A percentile compares a stretch with the other conserved stretches of the same genome.
Evolutionary conservation across 2,113 vertebrate species (phyloP).

Genomic region (Pteropus alecto): DNA sequence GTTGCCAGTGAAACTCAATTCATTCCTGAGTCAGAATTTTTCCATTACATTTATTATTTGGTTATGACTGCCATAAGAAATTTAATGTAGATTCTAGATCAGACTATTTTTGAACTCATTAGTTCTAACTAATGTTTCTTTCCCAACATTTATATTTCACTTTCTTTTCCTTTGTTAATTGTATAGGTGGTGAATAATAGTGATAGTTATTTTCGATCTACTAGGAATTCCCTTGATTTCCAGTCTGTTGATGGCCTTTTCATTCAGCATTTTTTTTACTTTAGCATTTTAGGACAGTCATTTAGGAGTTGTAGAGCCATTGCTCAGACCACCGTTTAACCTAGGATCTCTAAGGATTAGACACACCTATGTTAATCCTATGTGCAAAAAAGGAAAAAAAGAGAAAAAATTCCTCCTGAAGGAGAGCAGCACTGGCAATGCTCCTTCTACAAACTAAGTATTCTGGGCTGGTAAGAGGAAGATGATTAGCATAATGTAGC

Average conservation of each 20-base stretch:
- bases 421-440: neutral
- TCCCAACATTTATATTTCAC: neutral
- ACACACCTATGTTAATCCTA: neutral
- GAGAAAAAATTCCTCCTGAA: too few relatives aligned
- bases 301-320: neutral
- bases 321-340: neutral
- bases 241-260: neutral
- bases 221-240: neutral
- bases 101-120: neutral
- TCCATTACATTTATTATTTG: neutral
- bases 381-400: neutral
- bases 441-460: neutral
- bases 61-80: neutral
- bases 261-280: neutral
- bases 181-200: neutral
- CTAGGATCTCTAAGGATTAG: neutral
- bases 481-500: neutral
- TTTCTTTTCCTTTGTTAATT: neutral
- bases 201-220: neutral
- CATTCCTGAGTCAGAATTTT: neutral
- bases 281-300: neutral
- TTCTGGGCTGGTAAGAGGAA: neutral
- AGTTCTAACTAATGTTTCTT: neutral
- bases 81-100: neutral
- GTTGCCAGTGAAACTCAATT: neutral